phyloP scores from a whole-genome alignment of 1,140 invertebrate genomes.

The Trichomalopsis sarcophagae region DNA sequence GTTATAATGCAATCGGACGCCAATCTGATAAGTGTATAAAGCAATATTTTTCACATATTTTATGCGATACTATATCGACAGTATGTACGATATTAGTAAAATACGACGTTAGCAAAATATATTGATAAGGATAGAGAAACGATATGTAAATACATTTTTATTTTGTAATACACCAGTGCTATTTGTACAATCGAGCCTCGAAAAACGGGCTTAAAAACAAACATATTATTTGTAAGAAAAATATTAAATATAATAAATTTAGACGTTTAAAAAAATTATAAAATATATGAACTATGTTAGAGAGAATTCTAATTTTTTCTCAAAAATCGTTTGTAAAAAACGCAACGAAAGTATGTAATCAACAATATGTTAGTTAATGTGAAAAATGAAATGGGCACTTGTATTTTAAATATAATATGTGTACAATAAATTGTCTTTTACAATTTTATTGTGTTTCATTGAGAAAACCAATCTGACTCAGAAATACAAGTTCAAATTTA shows the following conservation, averaged over 20 bases:
- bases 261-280: not conserved
- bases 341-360: conserved; percentile 27
- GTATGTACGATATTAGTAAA: not conserved
- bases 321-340: not conserved
- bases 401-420: not conserved
- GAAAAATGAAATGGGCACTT: not conserved
- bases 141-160: not conserved
- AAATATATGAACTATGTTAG: not conserved
- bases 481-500: too few species aligned
- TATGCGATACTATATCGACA: not conserved
- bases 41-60: conserved; percentile 41
- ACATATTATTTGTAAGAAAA: not conserved
- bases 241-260: conserved; percentile 17
- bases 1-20: not conserved
- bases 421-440: not conserved
- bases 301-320: conserved; percentile 23
- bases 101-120: not conserved
- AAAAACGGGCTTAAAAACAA: not conserved
- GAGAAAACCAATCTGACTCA: too few species aligned
- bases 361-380: not conserved
- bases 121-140: not conserved
- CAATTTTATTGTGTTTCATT: too few species aligned
- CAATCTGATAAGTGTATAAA: conserved; percentile 27
- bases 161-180: not conserved
- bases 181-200: too few species aligned